These are phyloP conservation scores for Grantiella picta DNA, from an alignment of 2,113 vertebrate genomes.

Conservation along the genomic window DNA sequence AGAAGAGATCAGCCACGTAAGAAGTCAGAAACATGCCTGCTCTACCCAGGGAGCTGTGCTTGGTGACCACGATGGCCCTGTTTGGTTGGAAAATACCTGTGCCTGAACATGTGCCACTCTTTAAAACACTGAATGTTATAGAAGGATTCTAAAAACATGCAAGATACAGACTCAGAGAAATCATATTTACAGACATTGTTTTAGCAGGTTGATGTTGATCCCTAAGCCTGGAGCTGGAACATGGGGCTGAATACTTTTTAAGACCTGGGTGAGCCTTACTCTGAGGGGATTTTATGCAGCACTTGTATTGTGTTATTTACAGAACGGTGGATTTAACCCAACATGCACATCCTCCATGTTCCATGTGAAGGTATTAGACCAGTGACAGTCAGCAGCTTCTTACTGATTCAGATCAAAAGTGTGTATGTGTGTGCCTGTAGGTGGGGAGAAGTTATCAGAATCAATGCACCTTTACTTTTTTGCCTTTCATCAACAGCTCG, in stretches of 20 bases:
- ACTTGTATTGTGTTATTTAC: neutral
- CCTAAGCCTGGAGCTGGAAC: neutral
- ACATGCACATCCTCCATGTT: neutral
- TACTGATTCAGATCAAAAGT: neutral
- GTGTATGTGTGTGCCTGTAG: neutral
- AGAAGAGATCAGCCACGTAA: neutral
- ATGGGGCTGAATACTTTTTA: neutral
- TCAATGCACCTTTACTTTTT: neutral
- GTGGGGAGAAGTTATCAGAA: neutral
- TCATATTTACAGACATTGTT: neutral
- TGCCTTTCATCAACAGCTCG: neutral
- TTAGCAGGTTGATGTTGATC: neutral
- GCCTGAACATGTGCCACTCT: neutral
- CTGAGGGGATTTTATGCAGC: neutral
- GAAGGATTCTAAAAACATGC: neutral
- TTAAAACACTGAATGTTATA: neutral
- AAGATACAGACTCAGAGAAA: neutral
- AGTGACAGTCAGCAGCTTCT: neutral
- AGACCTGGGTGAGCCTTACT: neutral
- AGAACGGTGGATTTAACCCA: neutral
- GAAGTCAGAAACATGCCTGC: neutral
- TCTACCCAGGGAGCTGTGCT: neutral
- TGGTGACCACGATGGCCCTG: fast-evolving
- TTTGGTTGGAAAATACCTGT: neutral
- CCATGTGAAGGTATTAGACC: fast-evolving